Conservation (phyloP, 2,797 vertebrate genomes). For the Diplodus sargus region DNA sequence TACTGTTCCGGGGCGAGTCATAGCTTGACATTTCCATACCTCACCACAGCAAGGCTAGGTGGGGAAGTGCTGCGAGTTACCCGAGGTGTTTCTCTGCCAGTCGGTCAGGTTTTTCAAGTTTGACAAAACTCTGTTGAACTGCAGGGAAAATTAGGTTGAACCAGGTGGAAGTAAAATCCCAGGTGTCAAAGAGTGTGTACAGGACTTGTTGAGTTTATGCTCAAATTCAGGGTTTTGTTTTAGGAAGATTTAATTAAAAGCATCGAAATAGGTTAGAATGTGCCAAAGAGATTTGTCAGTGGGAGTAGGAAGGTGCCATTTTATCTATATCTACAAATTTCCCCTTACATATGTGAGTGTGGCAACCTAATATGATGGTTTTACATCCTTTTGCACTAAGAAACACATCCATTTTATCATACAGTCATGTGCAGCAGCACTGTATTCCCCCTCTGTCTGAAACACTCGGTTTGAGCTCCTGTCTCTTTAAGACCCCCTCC, state of each 20-base stretch:
- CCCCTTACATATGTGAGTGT: not conserved
- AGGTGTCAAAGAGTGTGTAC: not conserved
- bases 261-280: not conserved
- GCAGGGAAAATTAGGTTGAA: constrained; percentile 17
- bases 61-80: constrained; percentile 45
- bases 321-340: not conserved
- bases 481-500: no score
- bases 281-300: not conserved
- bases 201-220: not conserved
- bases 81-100: constrained; percentile 49
- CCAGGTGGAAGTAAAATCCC: constrained; percentile 20
- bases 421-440: no score
- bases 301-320: not conserved
- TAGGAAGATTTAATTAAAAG: not conserved
- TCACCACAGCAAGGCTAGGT: constrained; percentile 30
- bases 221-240: not conserved
- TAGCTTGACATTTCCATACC: not conserved
- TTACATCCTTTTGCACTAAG: no score
- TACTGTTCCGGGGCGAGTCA: constrained; percentile 34
- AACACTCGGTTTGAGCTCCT: no score
- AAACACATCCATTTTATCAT: no score
- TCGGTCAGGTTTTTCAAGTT: constrained; percentile 74
- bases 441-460: no score
- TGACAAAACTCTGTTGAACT: not conserved
- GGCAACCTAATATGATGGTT: not conserved